Evolutionary conservation across 64 coral and sea anemone species (phyloP).

Genomic region (Dendrophyllia cribrosa): DNA sequence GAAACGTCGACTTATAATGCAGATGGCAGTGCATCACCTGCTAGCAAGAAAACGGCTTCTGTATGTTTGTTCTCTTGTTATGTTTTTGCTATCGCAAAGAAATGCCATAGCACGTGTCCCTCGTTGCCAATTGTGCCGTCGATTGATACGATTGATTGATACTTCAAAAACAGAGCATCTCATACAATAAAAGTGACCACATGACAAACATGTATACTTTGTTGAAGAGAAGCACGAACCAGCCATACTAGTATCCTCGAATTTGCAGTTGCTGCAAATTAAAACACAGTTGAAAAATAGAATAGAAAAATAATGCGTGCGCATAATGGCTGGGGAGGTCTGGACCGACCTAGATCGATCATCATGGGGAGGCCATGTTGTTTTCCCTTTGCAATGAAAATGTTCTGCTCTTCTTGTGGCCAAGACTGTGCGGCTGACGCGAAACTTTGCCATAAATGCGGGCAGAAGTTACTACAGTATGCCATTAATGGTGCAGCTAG

Average conservation of each 20-base stretch:
- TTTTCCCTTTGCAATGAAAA: not conserved
- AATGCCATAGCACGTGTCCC: not conserved
- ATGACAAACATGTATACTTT: too few relatives aligned
- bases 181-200: too few relatives aligned
- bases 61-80: constrained; percentile 22
- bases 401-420: constrained; percentile 21
- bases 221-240: too few relatives aligned
- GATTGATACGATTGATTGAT: too few relatives aligned
- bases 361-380: not conserved
- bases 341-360: not conserved
- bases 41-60: not conserved
- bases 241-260: too few relatives aligned
- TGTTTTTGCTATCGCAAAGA: constrained; percentile 5
- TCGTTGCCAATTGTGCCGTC: too few relatives aligned
- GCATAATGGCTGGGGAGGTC: not conserved
- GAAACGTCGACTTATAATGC: too few relatives aligned
- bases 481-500: not conserved
- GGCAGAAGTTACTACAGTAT: not conserved
- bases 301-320: not conserved
- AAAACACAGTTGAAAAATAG: not conserved
- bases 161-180: too few relatives aligned
- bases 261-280: constrained; percentile 39
- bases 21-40: not conserved
- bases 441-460: not conserved
- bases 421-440: not conserved